Base-by-base conservation (phyloP, 2,797 vertebrate genomes). In the Thripadectes ignobilis region DNA sequence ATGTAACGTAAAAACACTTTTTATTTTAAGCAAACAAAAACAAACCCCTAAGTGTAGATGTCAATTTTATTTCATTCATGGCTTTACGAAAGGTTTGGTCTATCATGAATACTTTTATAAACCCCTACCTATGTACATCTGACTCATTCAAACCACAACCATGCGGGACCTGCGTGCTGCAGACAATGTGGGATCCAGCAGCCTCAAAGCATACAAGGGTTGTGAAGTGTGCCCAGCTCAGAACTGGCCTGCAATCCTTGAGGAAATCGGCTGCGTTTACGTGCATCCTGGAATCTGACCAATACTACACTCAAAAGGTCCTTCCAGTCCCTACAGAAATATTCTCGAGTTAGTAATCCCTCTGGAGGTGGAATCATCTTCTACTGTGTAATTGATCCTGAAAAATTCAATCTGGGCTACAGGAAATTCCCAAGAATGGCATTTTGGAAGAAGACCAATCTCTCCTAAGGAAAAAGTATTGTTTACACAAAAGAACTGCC, bases 51-150 rank as follows among this genome's bases (percentile, higher is more conserved):
- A 51, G 57, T 94, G 66, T 36, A 85, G 68, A 61, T 93, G 80
- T 68, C 57, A 32, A 84, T 77, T 93, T 91, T 77, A 75, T 93
- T 88, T 91, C 76, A 89, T 54, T 84, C 94, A 95, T 72, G 85
- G 90, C 86, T 92, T 94, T 93, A 81, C 0, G 17, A 94, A 93
- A 97, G 80, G 84, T 89, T 95, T 95, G 92, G 92, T 96, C 93
- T 93, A 45, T 54, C 69, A 22, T 1, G 19, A 93, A 85, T 65
- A 75, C 34, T 67, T 94, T 58, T 83, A 80, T 14, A 93, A 95
- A 88, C 52, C 81, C 89, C 59, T 75, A 83, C 48, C 75, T 87
- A 86, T 68, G 59, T 81, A 95, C 84, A 91, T 22, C 71, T 71
- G 68, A 66, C 74, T 79, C 81, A 66, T 49, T 72, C 74, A 74